Conservation (phyloP, 2,113 vertebrate species). For the Pelusios castaneus region DNA sequence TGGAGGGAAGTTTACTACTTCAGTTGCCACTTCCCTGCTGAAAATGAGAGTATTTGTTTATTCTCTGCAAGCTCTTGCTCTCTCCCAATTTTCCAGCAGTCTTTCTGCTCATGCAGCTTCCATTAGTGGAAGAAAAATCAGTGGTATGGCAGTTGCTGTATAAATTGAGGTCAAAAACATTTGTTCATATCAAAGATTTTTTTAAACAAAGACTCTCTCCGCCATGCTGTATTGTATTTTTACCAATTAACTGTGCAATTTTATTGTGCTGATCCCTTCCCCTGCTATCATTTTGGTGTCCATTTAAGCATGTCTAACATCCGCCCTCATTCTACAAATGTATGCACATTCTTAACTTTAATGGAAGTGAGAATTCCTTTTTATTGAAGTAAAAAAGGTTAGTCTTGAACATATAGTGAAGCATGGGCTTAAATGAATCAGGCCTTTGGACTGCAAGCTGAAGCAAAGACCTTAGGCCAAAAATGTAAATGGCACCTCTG, state of each 20-base stretch:
- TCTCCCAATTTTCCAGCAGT: background rate
- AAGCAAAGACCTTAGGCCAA: rapidly evolving
- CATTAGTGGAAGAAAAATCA: background rate
- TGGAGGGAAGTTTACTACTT: background rate
- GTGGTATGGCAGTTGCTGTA: background rate
- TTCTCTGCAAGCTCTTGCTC: background rate
- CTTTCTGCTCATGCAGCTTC: background rate
- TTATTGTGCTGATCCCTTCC: background rate
- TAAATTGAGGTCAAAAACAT: background rate
- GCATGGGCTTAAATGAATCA: rapidly evolving
- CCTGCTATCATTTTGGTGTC: rapidly evolving
- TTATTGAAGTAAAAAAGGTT: rapidly evolving
- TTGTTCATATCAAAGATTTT: background rate
- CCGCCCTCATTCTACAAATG: rapidly evolving
- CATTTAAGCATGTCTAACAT: background rate
- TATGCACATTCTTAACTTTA: background rate
- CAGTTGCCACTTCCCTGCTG: background rate
- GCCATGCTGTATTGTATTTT: background rate
- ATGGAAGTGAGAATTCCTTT: background rate
- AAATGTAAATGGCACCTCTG: background rate
- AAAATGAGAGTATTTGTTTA: rapidly evolving
- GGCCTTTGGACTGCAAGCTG: rapidly evolving
- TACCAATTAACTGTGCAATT: background rate
- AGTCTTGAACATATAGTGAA: background rate
- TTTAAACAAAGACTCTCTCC: background rate